Conservation (phyloP, 2,888 invertebrate species). For the Ennomos quercinarius region DNA sequence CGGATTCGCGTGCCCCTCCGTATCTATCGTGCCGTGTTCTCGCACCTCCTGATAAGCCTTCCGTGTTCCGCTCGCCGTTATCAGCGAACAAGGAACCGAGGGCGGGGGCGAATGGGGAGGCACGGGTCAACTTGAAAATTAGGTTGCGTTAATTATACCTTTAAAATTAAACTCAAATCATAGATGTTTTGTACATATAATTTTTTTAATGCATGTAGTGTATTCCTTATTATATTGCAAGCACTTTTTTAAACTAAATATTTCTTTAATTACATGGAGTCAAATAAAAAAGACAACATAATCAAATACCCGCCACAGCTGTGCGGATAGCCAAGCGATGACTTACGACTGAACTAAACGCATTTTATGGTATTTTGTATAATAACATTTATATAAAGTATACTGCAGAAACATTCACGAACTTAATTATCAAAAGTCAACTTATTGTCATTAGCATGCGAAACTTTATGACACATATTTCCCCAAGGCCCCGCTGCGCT, state of each 20-base stretch:
- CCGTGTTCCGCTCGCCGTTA: slow-evolving; percentile 19
- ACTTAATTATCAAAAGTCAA: too few relatives aligned
- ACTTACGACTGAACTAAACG: too few relatives aligned
- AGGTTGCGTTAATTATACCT: slow-evolving; percentile 7
- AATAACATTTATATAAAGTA: too few relatives aligned
- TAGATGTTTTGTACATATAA: background rate
- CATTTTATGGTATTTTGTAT: too few relatives aligned
- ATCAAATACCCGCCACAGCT: too few relatives aligned
- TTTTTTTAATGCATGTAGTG: too few relatives aligned
- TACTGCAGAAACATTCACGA: too few relatives aligned
- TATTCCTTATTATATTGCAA: too few relatives aligned
- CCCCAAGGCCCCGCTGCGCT: background rate
- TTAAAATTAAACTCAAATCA: background rate
- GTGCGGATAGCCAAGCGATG: too few relatives aligned
- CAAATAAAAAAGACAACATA: too few relatives aligned
- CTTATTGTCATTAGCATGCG: slow-evolving; percentile 9
- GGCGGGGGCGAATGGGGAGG: slow-evolving; percentile 1
- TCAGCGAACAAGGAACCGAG: slow-evolving; percentile 12
- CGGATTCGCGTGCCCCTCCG: slow-evolving; percentile 28
- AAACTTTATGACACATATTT: slow-evolving; percentile 13
- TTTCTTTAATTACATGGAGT: too few relatives aligned
- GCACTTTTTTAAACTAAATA: too few relatives aligned
- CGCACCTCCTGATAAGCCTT: slow-evolving; percentile 32
- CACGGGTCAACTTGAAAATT: slow-evolving; percentile 19
- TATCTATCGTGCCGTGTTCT: slow-evolving; percentile 27